Percentiles rank a stretch among this genome's conserved stretches.
Conservation (phyloP, 1,140 invertebrate species). For the Venustaconcha ellipsiformis region DNA sequence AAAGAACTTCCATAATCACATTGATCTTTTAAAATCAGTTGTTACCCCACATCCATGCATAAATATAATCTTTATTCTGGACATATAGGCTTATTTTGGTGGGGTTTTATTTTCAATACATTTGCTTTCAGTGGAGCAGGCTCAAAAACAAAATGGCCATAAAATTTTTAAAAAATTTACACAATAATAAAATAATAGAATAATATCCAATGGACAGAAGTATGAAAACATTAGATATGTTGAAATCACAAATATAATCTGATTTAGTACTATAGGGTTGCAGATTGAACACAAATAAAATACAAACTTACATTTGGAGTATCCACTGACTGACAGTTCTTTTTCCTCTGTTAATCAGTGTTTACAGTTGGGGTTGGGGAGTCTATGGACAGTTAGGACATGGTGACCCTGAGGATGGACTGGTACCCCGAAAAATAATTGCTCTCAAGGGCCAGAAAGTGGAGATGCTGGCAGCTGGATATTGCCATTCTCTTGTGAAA, state of each 20-base stretch:
- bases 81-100: too few relatives aligned
- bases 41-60: too few relatives aligned
- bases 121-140: too few relatives aligned
- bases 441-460: constrained; percentile 66
- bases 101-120: too few relatives aligned
- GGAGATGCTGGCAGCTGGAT: constrained; percentile 77
- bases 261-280: background rate
- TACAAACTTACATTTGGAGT: background rate
- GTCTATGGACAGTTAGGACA: constrained; percentile 88
- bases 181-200: too few relatives aligned
- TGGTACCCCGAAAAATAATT: constrained; percentile 75
- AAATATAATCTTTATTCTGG: too few relatives aligned
- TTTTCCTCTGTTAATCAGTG: constrained; percentile 44
- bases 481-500: constrained; percentile 81
- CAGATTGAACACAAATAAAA: background rate
- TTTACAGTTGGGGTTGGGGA: constrained; percentile 79
- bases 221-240: background rate
- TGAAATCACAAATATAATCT: background rate
- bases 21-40: too few relatives aligned
- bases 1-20: too few relatives aligned
- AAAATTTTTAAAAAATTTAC: too few relatives aligned
- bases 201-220: background rate
- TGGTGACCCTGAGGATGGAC: constrained; percentile 77
- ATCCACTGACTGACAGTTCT: background rate
- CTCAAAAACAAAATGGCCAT: too few relatives aligned